A percentile compares a stretch with the other conserved stretches of the same genome.
These are phyloP conservation scores for Ligdia adustata DNA, from an alignment of 2,888 invertebrate species.

Conservation along the genomic window DNA sequence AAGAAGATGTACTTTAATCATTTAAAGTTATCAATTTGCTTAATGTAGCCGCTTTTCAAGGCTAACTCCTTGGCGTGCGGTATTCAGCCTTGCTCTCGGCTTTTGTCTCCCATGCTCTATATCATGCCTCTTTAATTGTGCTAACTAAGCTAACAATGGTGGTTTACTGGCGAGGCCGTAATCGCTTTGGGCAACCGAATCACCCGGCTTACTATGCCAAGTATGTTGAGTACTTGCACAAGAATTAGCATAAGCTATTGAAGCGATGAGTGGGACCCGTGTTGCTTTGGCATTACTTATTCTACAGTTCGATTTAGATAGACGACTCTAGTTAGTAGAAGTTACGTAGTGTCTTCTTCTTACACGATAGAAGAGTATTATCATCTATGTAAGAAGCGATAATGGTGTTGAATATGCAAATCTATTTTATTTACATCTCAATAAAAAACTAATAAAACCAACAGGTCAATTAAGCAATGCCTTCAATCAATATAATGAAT, in stretches of 20 bases:
- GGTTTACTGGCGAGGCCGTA: constrained; percentile 61
- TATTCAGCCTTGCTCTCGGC: constrained; percentile 60
- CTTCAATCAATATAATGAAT: constrained; percentile 24
- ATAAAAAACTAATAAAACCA: constrained; percentile 21
- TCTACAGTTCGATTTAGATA: no score
- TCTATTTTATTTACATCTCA: not conserved
- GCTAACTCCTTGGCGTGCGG: constrained; percentile 50
- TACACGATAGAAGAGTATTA: no score
- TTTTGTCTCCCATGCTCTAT: constrained; percentile 41
- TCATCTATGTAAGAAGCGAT: no score
- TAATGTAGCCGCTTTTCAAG: constrained; percentile 31
- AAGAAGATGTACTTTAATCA: no score
- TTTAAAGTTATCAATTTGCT: constrained; percentile 20
- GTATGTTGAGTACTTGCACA: constrained; percentile 49
- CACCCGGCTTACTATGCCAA: constrained; percentile 31
- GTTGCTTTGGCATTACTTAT: no score
- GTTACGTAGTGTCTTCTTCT: no score
- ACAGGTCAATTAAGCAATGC: constrained; percentile 19
- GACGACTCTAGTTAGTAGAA: no score
- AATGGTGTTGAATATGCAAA: no score
- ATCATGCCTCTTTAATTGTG: constrained; percentile 64
- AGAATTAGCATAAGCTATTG: constrained; percentile 45
- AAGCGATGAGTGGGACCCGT: no score
- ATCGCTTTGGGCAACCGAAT: constrained; percentile 51
- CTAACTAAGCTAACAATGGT: constrained; percentile 72